phyloP scores from a whole-genome alignment of 2,888 invertebrate species.

The Yponomeuta malinellus region DNA sequence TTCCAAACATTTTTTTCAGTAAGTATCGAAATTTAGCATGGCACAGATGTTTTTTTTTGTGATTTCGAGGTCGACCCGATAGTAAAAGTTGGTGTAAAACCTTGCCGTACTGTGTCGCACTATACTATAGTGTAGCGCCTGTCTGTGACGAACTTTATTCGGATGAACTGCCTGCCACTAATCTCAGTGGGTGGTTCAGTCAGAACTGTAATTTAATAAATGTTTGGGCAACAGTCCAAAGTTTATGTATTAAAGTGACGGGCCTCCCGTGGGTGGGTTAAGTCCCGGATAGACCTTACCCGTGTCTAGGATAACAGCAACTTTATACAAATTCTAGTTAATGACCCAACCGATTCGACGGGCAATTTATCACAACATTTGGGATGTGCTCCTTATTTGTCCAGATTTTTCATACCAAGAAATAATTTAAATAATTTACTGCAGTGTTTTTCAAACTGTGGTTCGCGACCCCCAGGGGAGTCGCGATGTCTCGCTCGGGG shows the following conservation, averaged over 20 bases:
- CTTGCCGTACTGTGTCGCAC: no score
- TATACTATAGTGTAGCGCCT: no score
- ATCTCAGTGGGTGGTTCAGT: slow-evolving; percentile 28
- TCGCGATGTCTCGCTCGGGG: no score
- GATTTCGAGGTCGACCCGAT: no score
- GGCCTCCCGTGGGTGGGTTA: slow-evolving; percentile 32
- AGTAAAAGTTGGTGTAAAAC: no score
- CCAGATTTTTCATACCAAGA: no score
- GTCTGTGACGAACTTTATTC: slow-evolving; percentile 5
- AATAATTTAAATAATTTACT: no score
- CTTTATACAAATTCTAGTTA: slow-evolving; percentile 56
- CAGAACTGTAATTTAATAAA: slow-evolving; percentile 43
- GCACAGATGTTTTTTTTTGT: no score
- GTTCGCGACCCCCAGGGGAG: no score
- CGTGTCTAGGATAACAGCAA: slow-evolving; percentile 38
- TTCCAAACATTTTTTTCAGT: no score
- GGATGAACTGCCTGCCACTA: slow-evolving; percentile 35
- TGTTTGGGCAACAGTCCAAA: slow-evolving; percentile 42
- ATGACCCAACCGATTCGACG: slow-evolving; percentile 39
- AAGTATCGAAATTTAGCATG: no score
- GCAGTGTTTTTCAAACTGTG: no score
- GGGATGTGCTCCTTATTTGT: background rate
- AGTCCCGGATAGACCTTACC: slow-evolving; percentile 30
- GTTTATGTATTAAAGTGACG: slow-evolving; percentile 48
- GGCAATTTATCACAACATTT: slow-evolving; percentile 53